A percentile compares a stretch with the other conserved stretches of the same genome.
Conservation (phyloP, 2,113 vertebrate genomes). For the Columba janthina region DNA sequence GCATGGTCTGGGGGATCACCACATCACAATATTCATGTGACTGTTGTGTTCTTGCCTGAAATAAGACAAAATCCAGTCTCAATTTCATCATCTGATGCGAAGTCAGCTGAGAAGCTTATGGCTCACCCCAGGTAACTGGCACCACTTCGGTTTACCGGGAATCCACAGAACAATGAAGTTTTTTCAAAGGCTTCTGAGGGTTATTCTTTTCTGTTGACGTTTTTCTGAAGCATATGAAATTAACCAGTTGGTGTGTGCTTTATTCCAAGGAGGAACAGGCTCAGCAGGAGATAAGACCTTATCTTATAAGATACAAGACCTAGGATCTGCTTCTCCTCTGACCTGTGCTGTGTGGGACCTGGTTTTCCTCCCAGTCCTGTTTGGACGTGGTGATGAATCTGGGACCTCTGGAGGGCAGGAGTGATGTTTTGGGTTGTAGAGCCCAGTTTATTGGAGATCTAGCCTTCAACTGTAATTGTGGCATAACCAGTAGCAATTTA, state of each 20-base stretch:
- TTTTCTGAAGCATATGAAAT: neutral
- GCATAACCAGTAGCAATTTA: neutral
- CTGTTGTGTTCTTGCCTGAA: fast-evolving
- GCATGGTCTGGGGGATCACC: neutral
- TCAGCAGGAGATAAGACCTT: neutral
- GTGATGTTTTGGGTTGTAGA: neutral
- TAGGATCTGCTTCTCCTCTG: neutral
- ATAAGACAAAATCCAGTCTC: neutral
- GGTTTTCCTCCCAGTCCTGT: neutral
- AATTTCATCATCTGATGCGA: neutral
- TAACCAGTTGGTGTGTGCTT: neutral
- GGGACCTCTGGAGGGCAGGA: neutral
- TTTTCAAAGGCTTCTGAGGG: neutral
- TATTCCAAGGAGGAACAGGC: neutral
- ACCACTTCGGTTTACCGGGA: neutral
- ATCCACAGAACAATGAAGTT: neutral
- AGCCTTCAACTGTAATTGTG: neutral
- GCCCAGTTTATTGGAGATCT: neutral
- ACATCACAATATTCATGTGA: fast-evolving
- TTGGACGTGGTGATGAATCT: neutral
- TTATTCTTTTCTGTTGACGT: neutral
- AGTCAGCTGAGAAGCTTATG: neutral
- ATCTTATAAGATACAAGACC: no score
- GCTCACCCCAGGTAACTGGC: neutral
- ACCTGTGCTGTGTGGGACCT: neutral